These are phyloP conservation scores for Eupristina koningsbergeri DNA, from an alignment of 1,140 invertebrate species.

Conservation along the genomic window DNA sequence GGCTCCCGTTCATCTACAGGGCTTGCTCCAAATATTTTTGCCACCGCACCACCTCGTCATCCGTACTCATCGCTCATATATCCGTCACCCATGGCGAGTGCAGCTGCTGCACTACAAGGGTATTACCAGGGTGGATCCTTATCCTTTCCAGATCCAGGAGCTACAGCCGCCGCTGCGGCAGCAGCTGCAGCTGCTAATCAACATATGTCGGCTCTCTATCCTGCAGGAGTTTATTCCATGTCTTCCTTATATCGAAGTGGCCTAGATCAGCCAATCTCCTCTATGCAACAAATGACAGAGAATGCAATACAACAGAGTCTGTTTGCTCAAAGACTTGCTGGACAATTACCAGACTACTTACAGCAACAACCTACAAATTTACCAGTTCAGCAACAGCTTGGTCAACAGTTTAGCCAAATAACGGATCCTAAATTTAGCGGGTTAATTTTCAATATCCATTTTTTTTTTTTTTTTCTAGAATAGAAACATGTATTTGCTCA, in stretches of 20 bases:
- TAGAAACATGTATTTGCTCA: too few species aligned
- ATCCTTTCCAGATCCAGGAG: constrained; percentile 58
- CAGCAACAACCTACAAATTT: not conserved
- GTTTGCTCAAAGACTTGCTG: constrained; percentile 44
- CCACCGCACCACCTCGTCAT: constrained; percentile 54
- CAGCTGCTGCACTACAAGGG: constrained; percentile 53
- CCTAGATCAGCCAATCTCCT: constrained; percentile 48
- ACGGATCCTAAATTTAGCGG: constrained; percentile 4
- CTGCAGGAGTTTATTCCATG: constrained; percentile 52
- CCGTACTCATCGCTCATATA: constrained; percentile 63
- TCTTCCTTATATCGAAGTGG: constrained; percentile 57
- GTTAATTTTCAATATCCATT: too few species aligned
- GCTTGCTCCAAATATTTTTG: constrained; percentile 56
- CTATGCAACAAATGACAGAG: constrained; percentile 51
- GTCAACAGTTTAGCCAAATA: constrained; percentile 18
- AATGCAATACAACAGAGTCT: constrained; percentile 53
- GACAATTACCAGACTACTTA: not conserved
- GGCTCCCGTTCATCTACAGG: constrained; percentile 38
- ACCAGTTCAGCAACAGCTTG: constrained; percentile 5
- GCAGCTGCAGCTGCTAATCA: constrained; percentile 9
- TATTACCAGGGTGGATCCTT: constrained; percentile 62
- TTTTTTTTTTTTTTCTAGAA: too few species aligned
- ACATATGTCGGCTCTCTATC: not conserved
- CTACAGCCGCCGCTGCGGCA: constrained; percentile 13
- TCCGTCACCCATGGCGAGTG: constrained; percentile 52